Conservation (phyloP, 2,888 invertebrate genomes). For the Cacoxenus indagator region DNA sequence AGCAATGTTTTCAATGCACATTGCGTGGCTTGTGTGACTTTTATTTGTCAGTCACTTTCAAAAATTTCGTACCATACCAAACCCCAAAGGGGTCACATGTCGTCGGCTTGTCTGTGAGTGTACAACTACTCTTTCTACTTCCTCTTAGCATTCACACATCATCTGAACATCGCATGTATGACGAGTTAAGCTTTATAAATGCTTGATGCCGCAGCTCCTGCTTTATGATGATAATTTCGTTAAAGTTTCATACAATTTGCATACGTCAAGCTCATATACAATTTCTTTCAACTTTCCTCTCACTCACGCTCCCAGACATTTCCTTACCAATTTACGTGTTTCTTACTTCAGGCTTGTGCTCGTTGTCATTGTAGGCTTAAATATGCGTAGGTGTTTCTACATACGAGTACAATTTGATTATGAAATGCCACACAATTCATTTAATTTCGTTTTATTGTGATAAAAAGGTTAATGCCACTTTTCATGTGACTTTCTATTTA, state of each 20-base stretch:
- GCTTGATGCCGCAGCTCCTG: neutral
- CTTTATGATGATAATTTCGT: conserved; percentile 47
- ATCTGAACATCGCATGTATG: neutral
- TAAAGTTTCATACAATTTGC: conserved; percentile 33
- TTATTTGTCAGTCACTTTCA: conserved; percentile 13
- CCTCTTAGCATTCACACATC: neutral
- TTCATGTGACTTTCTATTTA: neutral
- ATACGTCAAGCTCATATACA: conserved; percentile 6
- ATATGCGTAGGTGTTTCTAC: neutral
- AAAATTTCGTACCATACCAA: neutral
- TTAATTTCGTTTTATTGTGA: conserved; percentile 16
- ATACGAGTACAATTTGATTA: neutral
- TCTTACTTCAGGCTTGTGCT: neutral
- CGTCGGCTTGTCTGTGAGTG: neutral
- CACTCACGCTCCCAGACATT: neutral
- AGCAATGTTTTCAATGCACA: neutral
- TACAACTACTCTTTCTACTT: neutral
- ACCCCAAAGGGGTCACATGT: too few species aligned
- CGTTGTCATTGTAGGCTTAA: neutral
- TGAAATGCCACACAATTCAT: conserved; percentile 19
- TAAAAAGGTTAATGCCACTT: conserved; percentile 13
- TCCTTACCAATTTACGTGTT: neutral
- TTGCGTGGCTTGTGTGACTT: conserved; percentile 21
- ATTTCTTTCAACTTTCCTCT: neutral
- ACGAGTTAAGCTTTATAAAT: conserved; percentile 19